These are phyloP conservation scores for Cheilosia impressa DNA, from an alignment of 2,888 invertebrate species.

Conservation along the genomic window DNA sequence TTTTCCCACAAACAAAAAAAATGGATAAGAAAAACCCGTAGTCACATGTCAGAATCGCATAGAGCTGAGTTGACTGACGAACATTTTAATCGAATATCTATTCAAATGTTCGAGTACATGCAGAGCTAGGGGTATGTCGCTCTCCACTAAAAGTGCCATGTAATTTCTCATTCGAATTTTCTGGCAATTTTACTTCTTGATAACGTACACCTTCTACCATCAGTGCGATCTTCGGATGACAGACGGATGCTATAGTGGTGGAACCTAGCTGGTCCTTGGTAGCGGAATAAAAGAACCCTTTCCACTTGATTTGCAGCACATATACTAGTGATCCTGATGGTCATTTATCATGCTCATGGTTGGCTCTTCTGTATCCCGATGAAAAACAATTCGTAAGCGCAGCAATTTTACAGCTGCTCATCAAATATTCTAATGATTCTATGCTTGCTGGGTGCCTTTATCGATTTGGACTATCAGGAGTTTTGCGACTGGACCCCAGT, in stretches of 20 bases:
- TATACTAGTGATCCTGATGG: slow-evolving; percentile 41
- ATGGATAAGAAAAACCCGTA: neutral
- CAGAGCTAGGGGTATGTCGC: neutral
- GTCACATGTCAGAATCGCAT: slow-evolving; percentile 49
- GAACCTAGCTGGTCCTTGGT: neutral
- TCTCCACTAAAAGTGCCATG: slow-evolving; percentile 33
- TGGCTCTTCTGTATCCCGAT: slow-evolving; percentile 34
- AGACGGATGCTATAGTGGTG: neutral
- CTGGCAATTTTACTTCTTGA: slow-evolving; percentile 50
- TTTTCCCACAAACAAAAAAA: neutral
- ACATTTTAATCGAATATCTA: slow-evolving; percentile 66
- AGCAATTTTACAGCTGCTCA: slow-evolving; percentile 62
- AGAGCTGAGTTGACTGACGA: slow-evolving; percentile 61
- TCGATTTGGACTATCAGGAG: slow-evolving; percentile 27
- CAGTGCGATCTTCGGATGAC: slow-evolving; percentile 5
- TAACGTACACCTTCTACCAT: neutral
- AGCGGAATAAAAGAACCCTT: slow-evolving; percentile 22
- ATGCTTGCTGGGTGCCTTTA: slow-evolving; percentile 29
- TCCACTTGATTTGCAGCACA: slow-evolving; percentile 44
- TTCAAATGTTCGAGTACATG: slow-evolving; percentile 44
- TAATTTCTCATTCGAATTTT: slow-evolving; percentile 54
- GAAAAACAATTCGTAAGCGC: slow-evolving; percentile 54
- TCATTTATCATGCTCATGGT: slow-evolving; percentile 70
- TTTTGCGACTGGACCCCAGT: slow-evolving; percentile 3
- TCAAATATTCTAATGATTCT: slow-evolving; percentile 71